Evolutionary conservation across 1,140 invertebrate genomes (phyloP).

Genomic region (Leptopilina clavipes): DNA sequence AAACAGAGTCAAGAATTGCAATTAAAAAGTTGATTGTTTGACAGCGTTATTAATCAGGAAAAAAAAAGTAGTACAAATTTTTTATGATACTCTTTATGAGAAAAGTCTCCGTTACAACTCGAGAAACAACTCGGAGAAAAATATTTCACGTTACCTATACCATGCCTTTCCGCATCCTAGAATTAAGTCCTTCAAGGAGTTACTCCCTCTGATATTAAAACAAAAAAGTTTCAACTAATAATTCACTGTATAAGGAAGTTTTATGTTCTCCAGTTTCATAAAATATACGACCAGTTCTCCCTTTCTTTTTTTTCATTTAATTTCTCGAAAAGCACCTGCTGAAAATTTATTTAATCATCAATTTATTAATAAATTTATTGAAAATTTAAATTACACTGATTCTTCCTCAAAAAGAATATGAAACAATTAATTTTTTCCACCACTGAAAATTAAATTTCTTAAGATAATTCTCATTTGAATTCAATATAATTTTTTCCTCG

Average conservation of each 20-base stretch:
- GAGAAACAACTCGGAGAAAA: background rate
- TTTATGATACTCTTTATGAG: constrained; percentile 12
- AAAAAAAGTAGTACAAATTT: background rate
- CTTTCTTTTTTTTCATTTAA: background rate
- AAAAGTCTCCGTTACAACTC: constrained; percentile 6
- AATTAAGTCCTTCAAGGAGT: constrained; percentile 16
- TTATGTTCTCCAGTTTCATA: background rate
- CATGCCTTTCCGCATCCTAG: background rate
- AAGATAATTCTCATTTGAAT: too few species aligned
- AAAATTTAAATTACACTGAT: background rate
- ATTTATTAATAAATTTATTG: background rate
- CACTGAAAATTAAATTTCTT: too few species aligned
- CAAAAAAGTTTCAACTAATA: constrained; percentile 25
- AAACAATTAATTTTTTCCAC: too few species aligned
- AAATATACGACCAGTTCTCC: background rate
- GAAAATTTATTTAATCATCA: background rate
- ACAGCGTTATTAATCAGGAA: background rate
- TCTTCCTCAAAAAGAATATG: too few species aligned
- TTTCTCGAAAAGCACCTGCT: background rate
- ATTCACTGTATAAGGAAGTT: background rate
- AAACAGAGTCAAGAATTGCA: background rate
- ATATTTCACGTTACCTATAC: background rate
- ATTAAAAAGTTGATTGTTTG: background rate
- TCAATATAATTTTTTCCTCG: too few species aligned
- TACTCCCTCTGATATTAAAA: constrained; percentile 4